Evolutionary conservation across 2,113 vertebrate genomes (phyloP), one percentile per base, ranked within the genome.

Genomic region (Leptodactylus fuscus): DNA sequence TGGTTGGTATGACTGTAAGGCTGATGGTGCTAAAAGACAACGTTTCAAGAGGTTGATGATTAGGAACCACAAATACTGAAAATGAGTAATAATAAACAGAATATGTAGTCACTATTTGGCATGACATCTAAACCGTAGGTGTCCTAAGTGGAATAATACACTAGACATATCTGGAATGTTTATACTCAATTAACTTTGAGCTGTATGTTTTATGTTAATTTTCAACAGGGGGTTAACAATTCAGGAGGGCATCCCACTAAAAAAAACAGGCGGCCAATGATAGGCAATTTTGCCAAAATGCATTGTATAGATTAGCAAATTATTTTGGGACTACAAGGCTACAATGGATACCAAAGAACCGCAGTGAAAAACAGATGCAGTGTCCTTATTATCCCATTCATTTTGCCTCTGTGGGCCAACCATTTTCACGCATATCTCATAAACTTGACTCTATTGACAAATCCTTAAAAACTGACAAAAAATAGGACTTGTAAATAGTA

Each of bases 31-130:
- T 27, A 58, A 79, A 79, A 60, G 77, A 18, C 77, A 44, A 24
- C 24, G 22, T n/a, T 36, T 60, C 76, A 34, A 77, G 74, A 77
- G 7, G 34, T 32, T 79, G 53, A 60, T 60, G 32, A 60, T 60
- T 49, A 76, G 46, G 48, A 27, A 51, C 46, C 73, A 76, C 73
- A 49, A 48, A 18, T 76, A 49, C 44, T 49, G 46, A 49, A 48
- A 76, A 29, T 32, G 46, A 76, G 44, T 48, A 76, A 49, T 29
- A 49, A 29, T 76, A 76, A 49, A 76, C 73, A 69, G 65, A 69
- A 38, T 3, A 1, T 38, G 65, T 38, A 38, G 32, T 69, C 65
- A 38, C 34, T 38, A 36, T 69, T 36, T 69, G 65, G 65, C 32
- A 69, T 69, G 38, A 38, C 65, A 36, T 69, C 34, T 69, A 69